A percentile compares a stretch with the other conserved stretches of the same genome.
Evolutionary conservation across 2,888 invertebrate genomes (phyloP).

Genomic region (Hedya salicella): DNA sequence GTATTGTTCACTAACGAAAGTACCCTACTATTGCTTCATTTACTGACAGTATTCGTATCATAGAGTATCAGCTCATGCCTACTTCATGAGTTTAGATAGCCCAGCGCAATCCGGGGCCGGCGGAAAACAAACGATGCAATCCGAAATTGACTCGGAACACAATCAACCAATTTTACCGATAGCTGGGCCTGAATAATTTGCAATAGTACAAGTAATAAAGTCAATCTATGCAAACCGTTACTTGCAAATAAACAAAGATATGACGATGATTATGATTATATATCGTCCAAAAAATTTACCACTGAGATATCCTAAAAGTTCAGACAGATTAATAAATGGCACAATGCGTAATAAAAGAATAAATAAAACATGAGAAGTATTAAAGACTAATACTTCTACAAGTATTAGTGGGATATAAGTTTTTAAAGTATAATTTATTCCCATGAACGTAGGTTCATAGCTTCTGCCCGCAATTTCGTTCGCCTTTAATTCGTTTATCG

Average conservation of each 20-base stretch:
- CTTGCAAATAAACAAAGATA: neutral
- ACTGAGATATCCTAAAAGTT: neutral
- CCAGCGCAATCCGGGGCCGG: conserved; percentile 14
- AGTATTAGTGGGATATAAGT: no score
- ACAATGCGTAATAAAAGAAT: no score
- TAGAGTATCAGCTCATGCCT: neutral
- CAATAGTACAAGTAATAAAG: conserved; percentile 26
- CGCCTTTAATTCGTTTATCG: no score
- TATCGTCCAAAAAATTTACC: no score
- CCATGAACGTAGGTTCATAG: no score
- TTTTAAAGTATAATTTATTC: no score
- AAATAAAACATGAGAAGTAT: no score
- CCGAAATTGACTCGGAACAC: conserved; percentile 28
- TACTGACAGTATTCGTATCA: neutral
- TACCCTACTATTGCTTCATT: neutral
- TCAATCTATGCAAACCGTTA: conserved; percentile 4
- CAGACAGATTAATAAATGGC: no score
- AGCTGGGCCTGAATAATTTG: conserved; percentile 12
- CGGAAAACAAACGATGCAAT: conserved; percentile 29
- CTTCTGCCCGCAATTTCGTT: no score
- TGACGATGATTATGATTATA: no score
- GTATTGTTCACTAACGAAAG: no score
- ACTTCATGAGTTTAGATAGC: conserved; percentile 12
- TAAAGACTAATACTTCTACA: no score
- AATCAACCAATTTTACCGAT: conserved; percentile 31